These are phyloP conservation scores for Epinotia ramella DNA, from an alignment of 2,888 invertebrate genomes.

Conservation along the genomic window DNA sequence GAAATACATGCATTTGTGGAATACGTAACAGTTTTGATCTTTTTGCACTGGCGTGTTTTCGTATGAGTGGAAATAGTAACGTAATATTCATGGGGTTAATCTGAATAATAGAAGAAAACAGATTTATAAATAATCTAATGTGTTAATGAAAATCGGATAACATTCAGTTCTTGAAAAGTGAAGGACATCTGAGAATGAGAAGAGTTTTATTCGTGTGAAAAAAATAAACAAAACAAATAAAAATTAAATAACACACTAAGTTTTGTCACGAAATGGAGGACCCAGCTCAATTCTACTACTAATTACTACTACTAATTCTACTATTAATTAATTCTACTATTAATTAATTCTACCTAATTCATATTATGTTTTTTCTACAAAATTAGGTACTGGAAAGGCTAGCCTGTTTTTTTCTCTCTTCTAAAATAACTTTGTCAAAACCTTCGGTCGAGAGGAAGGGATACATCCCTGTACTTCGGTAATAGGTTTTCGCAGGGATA, in stretches of 20 bases:
- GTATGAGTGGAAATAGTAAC: not conserved
- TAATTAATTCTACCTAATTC: not conserved
- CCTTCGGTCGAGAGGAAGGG: conserved; percentile 3
- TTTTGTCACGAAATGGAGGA: too few relatives aligned
- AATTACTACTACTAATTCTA: too few relatives aligned
- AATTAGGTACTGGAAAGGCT: too few relatives aligned
- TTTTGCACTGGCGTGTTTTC: not conserved
- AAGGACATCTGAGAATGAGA: conserved; percentile 8
- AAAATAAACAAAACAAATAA: too few relatives aligned
- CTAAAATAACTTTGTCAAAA: conserved; percentile 9
- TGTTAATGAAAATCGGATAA: not conserved
- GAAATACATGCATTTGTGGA: not conserved
- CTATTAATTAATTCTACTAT: too few relatives aligned
- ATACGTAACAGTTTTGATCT: not conserved
- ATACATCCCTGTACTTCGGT: conserved; percentile 17
- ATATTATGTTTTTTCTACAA: not conserved
- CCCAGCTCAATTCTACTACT: too few relatives aligned
- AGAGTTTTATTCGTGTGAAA: not conserved
- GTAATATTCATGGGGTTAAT: not conserved
- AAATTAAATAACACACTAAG: too few relatives aligned
- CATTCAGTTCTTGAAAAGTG: not conserved
- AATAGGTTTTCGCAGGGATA: conserved; percentile 23
- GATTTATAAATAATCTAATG: not conserved
- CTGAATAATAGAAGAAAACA: not conserved
- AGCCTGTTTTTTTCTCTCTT: not conserved